Evolutionary conservation across 2,888 invertebrate genomes (phyloP).

Genomic region (Steinernema scapterisci): DNA sequence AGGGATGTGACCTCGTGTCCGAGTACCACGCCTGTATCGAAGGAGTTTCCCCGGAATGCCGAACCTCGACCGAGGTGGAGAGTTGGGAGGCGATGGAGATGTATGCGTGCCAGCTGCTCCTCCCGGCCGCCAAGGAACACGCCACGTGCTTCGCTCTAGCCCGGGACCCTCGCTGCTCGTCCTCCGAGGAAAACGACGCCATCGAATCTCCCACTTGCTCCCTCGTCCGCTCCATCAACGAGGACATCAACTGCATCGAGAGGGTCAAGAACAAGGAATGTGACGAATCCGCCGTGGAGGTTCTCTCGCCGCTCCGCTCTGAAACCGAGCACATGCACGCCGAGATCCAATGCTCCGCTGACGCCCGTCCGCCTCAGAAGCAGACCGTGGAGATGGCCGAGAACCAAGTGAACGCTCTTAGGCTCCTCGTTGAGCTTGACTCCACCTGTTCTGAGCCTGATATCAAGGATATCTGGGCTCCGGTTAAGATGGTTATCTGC

Average conservation of each 20-base stretch:
- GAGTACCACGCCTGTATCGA: conserved; percentile 53
- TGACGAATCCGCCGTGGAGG: conserved; percentile 52
- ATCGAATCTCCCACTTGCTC: conserved; percentile 42
- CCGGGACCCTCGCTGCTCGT: conserved; percentile 41
- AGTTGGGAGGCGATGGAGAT: conserved; percentile 46
- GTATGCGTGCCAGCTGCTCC: conserved; percentile 62
- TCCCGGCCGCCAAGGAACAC: conserved; percentile 60
- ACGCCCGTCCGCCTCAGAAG: neutral
- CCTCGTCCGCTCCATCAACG: conserved; percentile 44
- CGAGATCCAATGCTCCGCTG: conserved; percentile 45
- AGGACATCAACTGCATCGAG: conserved; percentile 47
- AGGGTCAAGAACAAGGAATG: conserved; percentile 39
- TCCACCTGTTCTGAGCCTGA: conserved; percentile 13
- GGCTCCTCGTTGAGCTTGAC: conserved; percentile 39
- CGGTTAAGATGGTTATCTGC: conserved; percentile 46
- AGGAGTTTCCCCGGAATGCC: conserved; percentile 50
- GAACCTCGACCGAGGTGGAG: conserved; percentile 37
- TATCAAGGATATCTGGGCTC: conserved; percentile 36
- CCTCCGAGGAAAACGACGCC: conserved; percentile 36
- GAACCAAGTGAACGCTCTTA: conserved; percentile 45
- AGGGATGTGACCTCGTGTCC: conserved; percentile 45
- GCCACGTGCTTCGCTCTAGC: conserved; percentile 50
- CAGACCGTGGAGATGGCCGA: conserved; percentile 5
- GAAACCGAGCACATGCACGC: conserved; percentile 57
- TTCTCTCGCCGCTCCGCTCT: conserved; percentile 57